phyloP scores from a whole-genome alignment of 1,140 invertebrate species.

The Bombus haemorrhoidalis region DNA sequence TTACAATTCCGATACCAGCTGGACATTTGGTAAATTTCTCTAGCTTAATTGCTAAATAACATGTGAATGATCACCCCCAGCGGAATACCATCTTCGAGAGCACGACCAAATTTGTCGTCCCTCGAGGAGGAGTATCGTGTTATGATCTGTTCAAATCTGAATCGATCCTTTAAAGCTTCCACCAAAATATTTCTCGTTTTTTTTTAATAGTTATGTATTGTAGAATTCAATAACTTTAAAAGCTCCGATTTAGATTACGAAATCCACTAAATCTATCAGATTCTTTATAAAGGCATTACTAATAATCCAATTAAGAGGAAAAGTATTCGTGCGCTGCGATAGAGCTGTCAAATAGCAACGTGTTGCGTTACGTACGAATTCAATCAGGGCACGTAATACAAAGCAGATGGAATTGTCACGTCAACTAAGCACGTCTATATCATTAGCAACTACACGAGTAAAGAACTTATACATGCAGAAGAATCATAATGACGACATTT shows the following conservation, averaged over 20 bases:
- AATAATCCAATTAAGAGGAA: not conserved
- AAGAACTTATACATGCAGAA: too few species aligned
- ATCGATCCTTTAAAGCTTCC: not conserved
- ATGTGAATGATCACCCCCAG: too few species aligned
- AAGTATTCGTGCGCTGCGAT: not conserved
- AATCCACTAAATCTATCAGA: not conserved
- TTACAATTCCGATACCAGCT: too few species aligned
- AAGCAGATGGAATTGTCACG: constrained; percentile 15
- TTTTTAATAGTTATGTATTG: not conserved
- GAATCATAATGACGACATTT: not conserved
- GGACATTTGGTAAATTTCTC: too few species aligned
- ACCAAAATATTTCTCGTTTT: not conserved
- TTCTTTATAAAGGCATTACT: not conserved
- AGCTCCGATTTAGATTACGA: too few species aligned
- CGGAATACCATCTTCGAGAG: too few species aligned
- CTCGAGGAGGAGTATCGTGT: too few species aligned
- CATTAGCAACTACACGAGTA: constrained; percentile 7
- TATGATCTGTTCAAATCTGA: not conserved
- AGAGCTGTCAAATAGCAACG: constrained; percentile 39
- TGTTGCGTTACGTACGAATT: constrained; percentile 14
- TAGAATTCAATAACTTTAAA: not conserved
- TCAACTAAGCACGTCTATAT: constrained; percentile 33
- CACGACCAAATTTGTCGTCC: not conserved
- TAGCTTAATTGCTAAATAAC: too few species aligned
- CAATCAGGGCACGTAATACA: constrained; percentile 21